phyloP scores from a whole-genome alignment of 2,113 vertebrate genomes.

The Petrocephalus zakoni region DNA sequence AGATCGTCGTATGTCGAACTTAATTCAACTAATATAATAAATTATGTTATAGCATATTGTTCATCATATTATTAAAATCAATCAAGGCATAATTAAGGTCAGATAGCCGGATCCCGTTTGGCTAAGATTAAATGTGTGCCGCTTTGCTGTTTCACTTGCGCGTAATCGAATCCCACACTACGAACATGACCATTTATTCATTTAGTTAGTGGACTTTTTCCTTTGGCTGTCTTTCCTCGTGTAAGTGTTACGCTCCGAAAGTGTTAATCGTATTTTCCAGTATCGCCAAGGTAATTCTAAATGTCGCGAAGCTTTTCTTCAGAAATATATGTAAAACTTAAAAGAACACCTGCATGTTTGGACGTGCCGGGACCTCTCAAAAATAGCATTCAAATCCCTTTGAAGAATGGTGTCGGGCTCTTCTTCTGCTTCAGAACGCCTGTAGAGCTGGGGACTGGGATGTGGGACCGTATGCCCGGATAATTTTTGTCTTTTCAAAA shows the following conservation, averaged over 20 bases:
- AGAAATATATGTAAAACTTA: slow-evolving; percentile 17
- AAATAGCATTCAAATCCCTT: slow-evolving; percentile 14
- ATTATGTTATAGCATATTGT: background rate
- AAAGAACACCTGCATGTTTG: slow-evolving; percentile 14
- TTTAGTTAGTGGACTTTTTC: background rate
- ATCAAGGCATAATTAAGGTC: background rate
- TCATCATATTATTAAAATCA: background rate
- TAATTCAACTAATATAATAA: background rate
- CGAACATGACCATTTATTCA: background rate
- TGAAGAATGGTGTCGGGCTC: background rate
- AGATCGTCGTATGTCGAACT: background rate
- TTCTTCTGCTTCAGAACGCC: background rate
- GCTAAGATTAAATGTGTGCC: background rate
- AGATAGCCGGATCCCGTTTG: background rate
- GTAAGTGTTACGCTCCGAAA: background rate
- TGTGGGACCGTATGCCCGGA: background rate
- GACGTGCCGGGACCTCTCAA: slow-evolving; percentile 21
- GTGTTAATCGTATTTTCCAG: slow-evolving; percentile 13
- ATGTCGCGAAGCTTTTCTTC: slow-evolving; percentile 13
- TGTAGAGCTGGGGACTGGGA: background rate
- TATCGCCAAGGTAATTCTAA: slow-evolving; percentile 18
- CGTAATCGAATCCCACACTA: background rate
- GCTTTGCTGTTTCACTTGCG: background rate
- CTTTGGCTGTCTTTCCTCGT: background rate
- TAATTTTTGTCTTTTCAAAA: background rate